Conservation (phyloP, 53 echinoderm and acorn worm genomes). For the Paelopatides confundens region DNA sequence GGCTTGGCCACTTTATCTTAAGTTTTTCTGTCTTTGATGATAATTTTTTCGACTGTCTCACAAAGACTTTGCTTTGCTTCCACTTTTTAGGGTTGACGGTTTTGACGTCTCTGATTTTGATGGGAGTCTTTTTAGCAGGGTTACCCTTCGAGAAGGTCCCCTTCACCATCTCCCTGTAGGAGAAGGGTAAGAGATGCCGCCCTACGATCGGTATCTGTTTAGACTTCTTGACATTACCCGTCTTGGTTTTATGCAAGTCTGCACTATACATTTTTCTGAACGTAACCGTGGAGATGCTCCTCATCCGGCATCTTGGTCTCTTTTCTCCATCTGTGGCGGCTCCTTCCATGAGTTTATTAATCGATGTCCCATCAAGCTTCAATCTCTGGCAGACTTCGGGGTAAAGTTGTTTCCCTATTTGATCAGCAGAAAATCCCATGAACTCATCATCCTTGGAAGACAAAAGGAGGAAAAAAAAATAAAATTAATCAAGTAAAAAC, state of each 20-base stretch:
- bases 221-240: conserved; percentile 11
- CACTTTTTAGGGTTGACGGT: not conserved
- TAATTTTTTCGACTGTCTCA: not conserved
- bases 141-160: conserved; percentile 42
- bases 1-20: not conserved
- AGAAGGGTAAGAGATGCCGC: not conserved
- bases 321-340: not conserved
- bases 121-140: not conserved
- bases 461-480: not conserved
- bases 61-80: not conserved
- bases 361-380: not conserved
- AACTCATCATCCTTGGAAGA: conserved; percentile 78
- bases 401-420: conserved; percentile 49
- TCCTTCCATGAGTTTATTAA: not conserved
- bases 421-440: conserved; percentile 70
- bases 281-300: not conserved
- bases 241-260: conserved; percentile 43
- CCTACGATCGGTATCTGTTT: conserved; percentile 15
- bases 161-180: conserved; percentile 63
- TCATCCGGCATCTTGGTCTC: not conserved
- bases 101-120: not conserved
- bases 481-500: too few species aligned
- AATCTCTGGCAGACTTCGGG: conserved; percentile 8
- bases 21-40: not conserved
- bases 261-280: conserved; percentile 25